A percentile compares a stretch with the other conserved stretches of the same genome.
phyloP scores from a whole-genome alignment of 1,140 invertebrate genomes.

The Brachionus koreanus region DNA sequence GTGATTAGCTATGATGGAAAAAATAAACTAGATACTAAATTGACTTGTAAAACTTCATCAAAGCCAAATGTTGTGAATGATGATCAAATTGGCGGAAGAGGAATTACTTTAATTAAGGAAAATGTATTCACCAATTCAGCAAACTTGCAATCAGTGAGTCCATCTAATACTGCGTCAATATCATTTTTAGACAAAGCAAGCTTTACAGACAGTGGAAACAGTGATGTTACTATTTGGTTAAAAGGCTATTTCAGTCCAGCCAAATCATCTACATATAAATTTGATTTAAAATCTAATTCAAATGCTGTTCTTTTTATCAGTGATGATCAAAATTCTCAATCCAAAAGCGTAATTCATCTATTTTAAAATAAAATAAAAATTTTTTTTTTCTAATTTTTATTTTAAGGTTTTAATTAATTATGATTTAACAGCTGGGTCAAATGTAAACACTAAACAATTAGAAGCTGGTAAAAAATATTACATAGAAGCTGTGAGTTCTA shows the following conservation, averaged over 20 bases:
- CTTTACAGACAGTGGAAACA: background rate
- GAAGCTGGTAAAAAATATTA: background rate
- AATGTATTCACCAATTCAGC: background rate
- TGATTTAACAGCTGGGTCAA: background rate
- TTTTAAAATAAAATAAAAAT: background rate
- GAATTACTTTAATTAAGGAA: background rate
- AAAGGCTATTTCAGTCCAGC: background rate
- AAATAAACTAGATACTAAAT: background rate
- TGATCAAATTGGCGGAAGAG: constrained; percentile 14
- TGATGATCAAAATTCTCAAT: background rate
- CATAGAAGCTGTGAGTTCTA: constrained; percentile 4
- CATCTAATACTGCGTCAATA: background rate
- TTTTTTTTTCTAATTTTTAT: background rate
- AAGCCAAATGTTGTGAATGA: background rate
- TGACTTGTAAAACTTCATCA: background rate
- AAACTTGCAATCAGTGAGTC: background rate
- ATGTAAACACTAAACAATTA: background rate
- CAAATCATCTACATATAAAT: constrained; percentile 15
- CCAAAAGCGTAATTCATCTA: background rate
- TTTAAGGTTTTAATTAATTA: background rate
- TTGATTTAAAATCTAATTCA: constrained; percentile 1
- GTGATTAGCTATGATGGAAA: background rate
- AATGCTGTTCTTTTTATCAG: background rate
- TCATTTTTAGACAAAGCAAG: background rate
- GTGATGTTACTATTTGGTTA: constrained; percentile 7